Base-by-base conservation (phyloP, 2,888 invertebrate genomes). In the Coelinius sp. region DNA sequence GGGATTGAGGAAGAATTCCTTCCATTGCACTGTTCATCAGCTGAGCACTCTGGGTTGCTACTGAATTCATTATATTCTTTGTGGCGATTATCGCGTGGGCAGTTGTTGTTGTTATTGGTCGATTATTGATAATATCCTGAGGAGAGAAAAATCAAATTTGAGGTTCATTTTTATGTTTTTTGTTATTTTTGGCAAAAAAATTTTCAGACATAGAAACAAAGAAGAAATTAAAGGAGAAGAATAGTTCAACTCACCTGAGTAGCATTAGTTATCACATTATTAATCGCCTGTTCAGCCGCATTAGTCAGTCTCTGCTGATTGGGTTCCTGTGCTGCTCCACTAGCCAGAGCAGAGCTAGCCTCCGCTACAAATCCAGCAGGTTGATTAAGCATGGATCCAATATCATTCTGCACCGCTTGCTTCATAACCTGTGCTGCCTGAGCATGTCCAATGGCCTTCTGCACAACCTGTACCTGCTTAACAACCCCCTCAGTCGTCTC, bases 31-130 rank as follows among this genome's bases (percentile, higher is more conserved):
- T 83, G 75, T 86, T 87, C 87, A 88, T 88, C 12, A 88, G 71
- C 67, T 87, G 86, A 0, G 88, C 88, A 68, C 88, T 88, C 68
- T 87, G 85, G 0, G 87, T 86, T 0, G 86, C 87, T 0, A 88
- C 87, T 68, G 81, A 86, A 35, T 87, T 87, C 14, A 88, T 72
- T 68, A 88, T 87, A 70, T 87, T 87, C 68, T 87, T 88, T 22
- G 88, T 87, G 0, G 87, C 87, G 22, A 88, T 87, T 2, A 88
- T 88, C 0, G 88, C 88, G 24, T 88, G 87, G n/a, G 88, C 88
- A 5, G 87, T 86, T 2, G 88, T 87, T 4, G 87, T 87, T 0
- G 81, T 82, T 56, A 85, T 86, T 3, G 85, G 84, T 49, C 82
- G 81, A 75, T 86, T 87, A 64, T 86, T 86, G n/a, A 88, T 86